phyloP scores from a whole-genome alignment of 1,140 invertebrate genomes.

The Physella acuta region DNA sequence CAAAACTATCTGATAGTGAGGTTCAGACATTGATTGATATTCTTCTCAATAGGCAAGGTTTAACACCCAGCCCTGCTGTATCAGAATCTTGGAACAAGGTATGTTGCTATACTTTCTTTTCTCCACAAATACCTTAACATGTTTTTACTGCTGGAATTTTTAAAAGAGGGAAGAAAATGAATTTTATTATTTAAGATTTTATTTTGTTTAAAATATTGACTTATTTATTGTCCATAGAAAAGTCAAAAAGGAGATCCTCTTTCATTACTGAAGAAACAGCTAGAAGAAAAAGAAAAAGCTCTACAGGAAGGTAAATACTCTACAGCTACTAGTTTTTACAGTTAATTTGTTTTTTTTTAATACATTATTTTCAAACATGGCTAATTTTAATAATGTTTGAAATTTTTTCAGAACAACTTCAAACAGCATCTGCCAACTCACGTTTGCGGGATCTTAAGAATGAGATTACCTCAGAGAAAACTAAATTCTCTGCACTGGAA shows the following conservation, averaged over 20 bases:
- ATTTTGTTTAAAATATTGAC: too few species aligned
- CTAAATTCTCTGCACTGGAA: constrained; percentile 63
- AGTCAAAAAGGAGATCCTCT: constrained; percentile 79
- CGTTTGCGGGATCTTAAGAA: constrained; percentile 73
- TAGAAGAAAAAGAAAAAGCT: constrained; percentile 61
- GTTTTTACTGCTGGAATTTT: too few species aligned
- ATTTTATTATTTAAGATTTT: too few species aligned
- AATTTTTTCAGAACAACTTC: constrained; percentile 51
- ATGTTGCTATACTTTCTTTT: too few species aligned
- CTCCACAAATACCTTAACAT: too few species aligned
- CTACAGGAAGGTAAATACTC: constrained; percentile 52
- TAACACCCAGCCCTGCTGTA: constrained; percentile 51
- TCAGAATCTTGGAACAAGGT: constrained; percentile 77
- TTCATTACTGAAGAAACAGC: constrained; percentile 80
- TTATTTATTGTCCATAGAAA: constrained; percentile 54
- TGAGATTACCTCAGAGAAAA: constrained; percentile 70
- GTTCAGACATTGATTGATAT: constrained; percentile 86
- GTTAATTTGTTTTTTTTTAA: too few species aligned
- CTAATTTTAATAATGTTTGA: too few species aligned
- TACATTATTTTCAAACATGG: too few species aligned
- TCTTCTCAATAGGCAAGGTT: constrained; percentile 77
- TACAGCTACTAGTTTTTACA: too few species aligned
- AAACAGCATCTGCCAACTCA: constrained; percentile 42
- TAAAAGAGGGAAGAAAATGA: too few species aligned
- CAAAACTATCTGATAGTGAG: constrained; percentile 78